Evolutionary conservation across 2,888 invertebrate genomes (phyloP), one percentile per base, ranked within the genome.

Genomic region (Tineola bisselliella): DNA sequence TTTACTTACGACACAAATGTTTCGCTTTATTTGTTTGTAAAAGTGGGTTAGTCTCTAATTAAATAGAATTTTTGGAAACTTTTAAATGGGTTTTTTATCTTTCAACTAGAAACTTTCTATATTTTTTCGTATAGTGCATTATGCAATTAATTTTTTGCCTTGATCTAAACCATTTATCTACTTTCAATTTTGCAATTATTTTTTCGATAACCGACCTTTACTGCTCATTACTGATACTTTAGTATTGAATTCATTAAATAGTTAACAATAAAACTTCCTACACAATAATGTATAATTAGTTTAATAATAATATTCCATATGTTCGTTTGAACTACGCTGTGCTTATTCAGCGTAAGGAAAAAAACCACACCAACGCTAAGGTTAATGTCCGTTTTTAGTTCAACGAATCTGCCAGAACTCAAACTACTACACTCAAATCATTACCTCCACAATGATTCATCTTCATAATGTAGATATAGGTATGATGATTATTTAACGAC

Each of bases 361-460:
- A n/a, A 75, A 79, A 77, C 73, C 68, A 64, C 68, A 65, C 66
- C 63, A 68, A 70, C 65, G 69, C 62, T 48, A 79, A 77, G 86
- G 82, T 81, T 87, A 86, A 78, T 70, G 86, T 74, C 82, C 86
- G 80, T 75, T 76, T 81, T 79, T 73, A 74, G 77, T 81, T 79
- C 74, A 75, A 72, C 74, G 74, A 77, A 70, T 71, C 59, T 48
- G 48, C 4, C 48, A 48, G 48, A 48, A 48, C 15, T 48, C 48
- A 48, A 38, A 54, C 54, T 54, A 54, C 52, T 52, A 52, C n/a
- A 44, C 13, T 63, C 68, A 66, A 69, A 69, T 68, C 65, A 67
- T 67, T 65, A 69, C 69, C 59, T 67, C 66, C 66, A 69, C 68
- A 69, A 64, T 63, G 65, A 66, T 65, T 65, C 66, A 67, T 66